Conservation (phyloP, 2,888 invertebrate species). For the Drosophila algonquin region DNA sequence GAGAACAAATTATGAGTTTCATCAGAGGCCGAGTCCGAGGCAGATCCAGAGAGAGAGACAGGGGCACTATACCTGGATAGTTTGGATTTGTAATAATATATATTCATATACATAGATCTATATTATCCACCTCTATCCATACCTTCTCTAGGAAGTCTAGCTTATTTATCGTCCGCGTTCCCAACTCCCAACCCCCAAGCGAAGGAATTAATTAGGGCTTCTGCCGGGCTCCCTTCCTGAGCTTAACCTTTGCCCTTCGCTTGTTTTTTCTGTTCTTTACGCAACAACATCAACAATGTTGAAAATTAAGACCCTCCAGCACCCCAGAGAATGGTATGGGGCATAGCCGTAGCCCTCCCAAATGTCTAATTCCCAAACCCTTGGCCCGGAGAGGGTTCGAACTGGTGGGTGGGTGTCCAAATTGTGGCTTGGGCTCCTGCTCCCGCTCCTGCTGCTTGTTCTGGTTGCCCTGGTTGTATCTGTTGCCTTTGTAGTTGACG, state of each 20-base stretch:
- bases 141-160: neutral
- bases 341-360: slow-evolving; percentile 10
- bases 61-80: neutral
- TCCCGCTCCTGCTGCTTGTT: slow-evolving; percentile 45
- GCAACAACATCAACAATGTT: slow-evolving; percentile 61
- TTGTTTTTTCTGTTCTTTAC: slow-evolving; percentile 37
- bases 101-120: too few relatives aligned
- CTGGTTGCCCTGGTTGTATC: slow-evolving; percentile 47
- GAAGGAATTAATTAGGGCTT: slow-evolving; percentile 65
- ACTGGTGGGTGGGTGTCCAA: slow-evolving; percentile 51
- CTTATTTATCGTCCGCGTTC: neutral
- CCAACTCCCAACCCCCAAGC: slow-evolving; percentile 19
- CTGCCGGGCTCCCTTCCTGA: slow-evolving; percentile 35
- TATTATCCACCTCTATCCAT: neutral
- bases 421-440: slow-evolving; percentile 65
- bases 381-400: slow-evolving; percentile 21
- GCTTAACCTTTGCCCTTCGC: slow-evolving; percentile 57
- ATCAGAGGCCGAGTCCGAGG: neutral
- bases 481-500: slow-evolving; percentile 48
- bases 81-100: neutral
- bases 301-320: slow-evolving; percentile 72
- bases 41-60: neutral
- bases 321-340: slow-evolving; percentile 22
- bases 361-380: slow-evolving; percentile 44
- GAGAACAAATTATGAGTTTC: slow-evolving; percentile 27